Conservation (phyloP, 2,797 vertebrate species). For the Pygocentrus nattereri region DNA sequence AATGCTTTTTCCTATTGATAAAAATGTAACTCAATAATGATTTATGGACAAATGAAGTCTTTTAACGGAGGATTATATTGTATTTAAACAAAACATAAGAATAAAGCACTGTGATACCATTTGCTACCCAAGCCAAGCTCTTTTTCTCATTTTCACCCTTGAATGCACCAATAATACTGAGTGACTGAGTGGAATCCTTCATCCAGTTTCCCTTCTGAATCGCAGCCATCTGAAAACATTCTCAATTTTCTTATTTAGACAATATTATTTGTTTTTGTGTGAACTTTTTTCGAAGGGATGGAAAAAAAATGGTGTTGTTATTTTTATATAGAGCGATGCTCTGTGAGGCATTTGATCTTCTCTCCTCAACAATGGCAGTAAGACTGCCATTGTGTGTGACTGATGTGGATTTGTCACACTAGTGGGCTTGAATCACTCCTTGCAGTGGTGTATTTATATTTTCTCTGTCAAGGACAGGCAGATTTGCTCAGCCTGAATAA, state of each 20-base stretch:
- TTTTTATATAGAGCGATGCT: slow-evolving; percentile 73
- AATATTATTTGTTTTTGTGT: not conserved
- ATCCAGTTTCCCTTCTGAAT: not conserved
- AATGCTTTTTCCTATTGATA: not conserved
- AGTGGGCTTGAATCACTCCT: slow-evolving; percentile 38
- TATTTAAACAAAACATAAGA: not conserved
- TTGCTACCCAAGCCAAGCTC: not conserved
- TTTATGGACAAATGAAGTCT: not conserved
- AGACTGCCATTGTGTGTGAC: slow-evolving; percentile 80
- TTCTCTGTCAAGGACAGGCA: slow-evolving; percentile 67
- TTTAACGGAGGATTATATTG: not conserved
- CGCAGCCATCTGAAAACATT: slow-evolving; percentile 2
- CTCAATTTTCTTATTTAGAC: not conserved
- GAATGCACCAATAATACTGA: not conserved
- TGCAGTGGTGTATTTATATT: slow-evolving; percentile 66
- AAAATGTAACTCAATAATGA: not conserved
- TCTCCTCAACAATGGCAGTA: slow-evolving; percentile 76
- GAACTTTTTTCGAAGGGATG: not conserved
- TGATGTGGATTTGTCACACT: slow-evolving; percentile 80
- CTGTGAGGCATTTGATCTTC: slow-evolving; percentile 75
- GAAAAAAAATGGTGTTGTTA: slow-evolving; percentile 51
- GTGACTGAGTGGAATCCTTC: not conserved
- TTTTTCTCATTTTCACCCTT: not conserved
- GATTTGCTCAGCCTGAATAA: slow-evolving; percentile 74
- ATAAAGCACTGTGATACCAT: not conserved